Percentiles rank a stretch among this genome's conserved stretches.
phyloP scores from a whole-genome alignment of 2,888 invertebrate genomes.

The Sinopyrophorus schimmeli region DNA sequence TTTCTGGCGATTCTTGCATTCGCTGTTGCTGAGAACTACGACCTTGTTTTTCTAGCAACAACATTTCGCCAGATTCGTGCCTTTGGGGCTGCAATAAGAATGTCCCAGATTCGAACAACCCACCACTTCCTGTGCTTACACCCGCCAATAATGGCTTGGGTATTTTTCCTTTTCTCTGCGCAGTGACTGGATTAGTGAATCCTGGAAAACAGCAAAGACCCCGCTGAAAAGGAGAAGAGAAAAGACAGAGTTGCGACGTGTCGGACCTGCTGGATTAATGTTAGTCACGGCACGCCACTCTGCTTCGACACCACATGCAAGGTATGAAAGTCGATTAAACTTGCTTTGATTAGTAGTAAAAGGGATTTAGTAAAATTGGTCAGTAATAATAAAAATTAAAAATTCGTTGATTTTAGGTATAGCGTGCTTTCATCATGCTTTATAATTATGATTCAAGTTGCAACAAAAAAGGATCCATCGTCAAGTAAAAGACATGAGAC shows the following conservation, averaged over 20 bases:
- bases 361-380: slow-evolving; percentile 19
- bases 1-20: slow-evolving; percentile 57
- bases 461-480: too few species aligned
- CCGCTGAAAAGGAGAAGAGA: slow-evolving; percentile 71
- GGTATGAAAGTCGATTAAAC: slow-evolving; percentile 10
- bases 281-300: slow-evolving; percentile 59
- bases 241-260: slow-evolving; percentile 56
- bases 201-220: slow-evolving; percentile 86
- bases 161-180: slow-evolving; percentile 76
- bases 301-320: slow-evolving; percentile 47
- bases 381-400: slow-evolving; percentile 17
- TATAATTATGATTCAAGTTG: too few species aligned
- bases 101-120: slow-evolving; percentile 41
- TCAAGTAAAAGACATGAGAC: too few species aligned
- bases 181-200: slow-evolving; percentile 75
- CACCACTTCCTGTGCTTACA: slow-evolving; percentile 55
- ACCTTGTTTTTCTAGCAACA: slow-evolving; percentile 76
- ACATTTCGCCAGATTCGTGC: slow-evolving; percentile 67
- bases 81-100: slow-evolving; percentile 46
- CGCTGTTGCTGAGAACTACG: slow-evolving; percentile 76
- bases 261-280: slow-evolving; percentile 55
- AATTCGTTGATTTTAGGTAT: slow-evolving; percentile 19
- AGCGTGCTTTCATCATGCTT: slow-evolving; percentile 25
- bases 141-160: slow-evolving; percentile 74
- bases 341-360: slow-evolving; percentile 17